Evolutionary conservation across 2,888 invertebrate species (phyloP).

Genomic region (Schrankia costaestrigalis): DNA sequence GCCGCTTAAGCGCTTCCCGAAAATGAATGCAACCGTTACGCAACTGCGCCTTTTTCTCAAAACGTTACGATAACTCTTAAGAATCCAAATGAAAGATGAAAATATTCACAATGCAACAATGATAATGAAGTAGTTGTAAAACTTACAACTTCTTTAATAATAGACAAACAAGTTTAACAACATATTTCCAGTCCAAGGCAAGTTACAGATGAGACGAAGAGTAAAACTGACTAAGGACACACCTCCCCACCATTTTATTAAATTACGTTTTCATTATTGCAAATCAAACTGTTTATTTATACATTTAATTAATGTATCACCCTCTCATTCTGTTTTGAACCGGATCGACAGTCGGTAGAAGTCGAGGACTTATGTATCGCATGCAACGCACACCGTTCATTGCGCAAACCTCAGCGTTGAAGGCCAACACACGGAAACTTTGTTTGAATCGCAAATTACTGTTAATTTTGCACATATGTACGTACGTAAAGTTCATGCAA

Average conservation of each 20-base stretch:
- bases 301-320: slow-evolving; percentile 2
- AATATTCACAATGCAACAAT: too few species aligned
- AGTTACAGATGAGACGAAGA: slow-evolving; percentile 14
- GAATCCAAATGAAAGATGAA: too few species aligned
- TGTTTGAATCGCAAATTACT: slow-evolving; percentile 48
- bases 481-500: slow-evolving; percentile 4
- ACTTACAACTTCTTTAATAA: slow-evolving; percentile 37
- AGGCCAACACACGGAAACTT: slow-evolving; percentile 62
- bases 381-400: slow-evolving; percentile 45
- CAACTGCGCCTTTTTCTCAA: too few species aligned
- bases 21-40: too few species aligned
- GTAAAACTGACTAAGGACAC: slow-evolving; percentile 3
- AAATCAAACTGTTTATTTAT: not conserved
- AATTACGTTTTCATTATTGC: not conserved
- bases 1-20: too few species aligned
- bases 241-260: not conserved
- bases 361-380: slow-evolving; percentile 38
- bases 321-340: slow-evolving; percentile 13
- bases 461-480: slow-evolving; percentile 39
- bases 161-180: slow-evolving; percentile 35
- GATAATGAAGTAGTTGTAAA: slow-evolving; percentile 20
- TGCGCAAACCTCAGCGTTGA: slow-evolving; percentile 49
- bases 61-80: too few species aligned
- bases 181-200: slow-evolving; percentile 29
- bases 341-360: slow-evolving; percentile 25